Percentiles rank a stretch among this genome's conserved stretches.
phyloP scores from a whole-genome alignment of 2,888 invertebrate species.

The Empis livida region DNA sequence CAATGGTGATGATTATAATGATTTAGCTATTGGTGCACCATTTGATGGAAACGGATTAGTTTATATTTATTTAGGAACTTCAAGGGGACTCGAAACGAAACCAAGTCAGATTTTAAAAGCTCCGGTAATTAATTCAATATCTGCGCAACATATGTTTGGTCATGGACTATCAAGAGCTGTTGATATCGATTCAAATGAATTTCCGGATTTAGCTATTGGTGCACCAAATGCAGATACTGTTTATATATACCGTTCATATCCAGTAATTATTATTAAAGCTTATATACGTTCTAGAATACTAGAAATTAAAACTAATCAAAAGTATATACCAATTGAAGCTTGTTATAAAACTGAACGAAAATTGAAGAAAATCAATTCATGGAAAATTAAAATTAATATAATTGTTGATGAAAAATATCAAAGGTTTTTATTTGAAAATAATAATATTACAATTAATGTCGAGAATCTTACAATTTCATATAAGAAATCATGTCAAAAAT shows the following conservation, averaged over 20 bases:
- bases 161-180: constrained; percentile 25
- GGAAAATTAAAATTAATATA: background rate
- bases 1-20: constrained; percentile 46
- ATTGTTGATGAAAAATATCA: constrained; percentile 10
- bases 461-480: constrained; percentile 3
- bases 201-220: constrained; percentile 22
- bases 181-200: constrained; percentile 23
- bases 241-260: constrained; percentile 23
- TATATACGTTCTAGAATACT: constrained; percentile 13
- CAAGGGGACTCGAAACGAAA: constrained; percentile 18
- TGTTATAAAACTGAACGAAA: constrained; percentile 38
- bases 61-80: constrained; percentile 40
- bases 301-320: constrained; percentile 16
- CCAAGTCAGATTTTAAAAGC: constrained; percentile 26
- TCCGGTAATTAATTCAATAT: background rate
- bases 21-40: constrained; percentile 49
- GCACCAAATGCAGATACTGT: constrained; percentile 26
- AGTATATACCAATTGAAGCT: constrained; percentile 12
- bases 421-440: background rate
- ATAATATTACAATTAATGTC: constrained; percentile 2
- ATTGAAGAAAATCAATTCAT: background rate
- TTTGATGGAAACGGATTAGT: constrained; percentile 42
- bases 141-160: constrained; percentile 33
- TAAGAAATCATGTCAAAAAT: constrained; percentile 10
- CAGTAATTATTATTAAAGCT: constrained; percentile 19